phyloP scores from a whole-genome alignment of 2,797 vertebrate species.

The Sciurus vulgaris region DNA sequence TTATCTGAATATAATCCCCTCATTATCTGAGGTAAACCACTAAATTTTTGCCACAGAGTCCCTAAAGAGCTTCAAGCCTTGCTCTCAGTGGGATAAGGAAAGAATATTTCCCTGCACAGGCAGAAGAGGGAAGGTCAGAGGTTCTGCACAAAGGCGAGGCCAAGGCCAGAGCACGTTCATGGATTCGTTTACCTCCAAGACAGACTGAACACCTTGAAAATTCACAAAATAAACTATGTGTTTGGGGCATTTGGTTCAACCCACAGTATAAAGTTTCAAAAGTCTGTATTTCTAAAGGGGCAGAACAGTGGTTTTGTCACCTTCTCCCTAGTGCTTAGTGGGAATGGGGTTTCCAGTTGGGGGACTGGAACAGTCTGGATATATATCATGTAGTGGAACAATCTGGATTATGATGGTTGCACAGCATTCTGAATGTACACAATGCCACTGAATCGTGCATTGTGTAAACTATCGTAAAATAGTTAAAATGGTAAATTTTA shows the following conservation, averaged over 20 bases:
- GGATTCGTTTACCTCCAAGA: not conserved
- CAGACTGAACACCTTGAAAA: not conserved
- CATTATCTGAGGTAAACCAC: not conserved
- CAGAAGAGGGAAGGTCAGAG: constrained; percentile 30
- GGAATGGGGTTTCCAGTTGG: not conserved
- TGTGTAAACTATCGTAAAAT: too few species aligned
- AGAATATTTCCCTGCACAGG: not conserved
- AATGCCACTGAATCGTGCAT: too few species aligned
- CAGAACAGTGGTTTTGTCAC: not conserved
- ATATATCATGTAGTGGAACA: not conserved
- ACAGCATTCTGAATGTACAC: not conserved
- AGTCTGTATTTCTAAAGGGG: not conserved
- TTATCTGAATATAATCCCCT: not conserved
- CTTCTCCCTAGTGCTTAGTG: not conserved
- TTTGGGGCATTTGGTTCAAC: not conserved
- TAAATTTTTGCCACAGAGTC: not conserved
- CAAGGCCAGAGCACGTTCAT: not conserved
- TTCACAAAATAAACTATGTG: not conserved
- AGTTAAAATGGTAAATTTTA: not conserved
- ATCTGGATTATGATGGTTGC: too few species aligned
- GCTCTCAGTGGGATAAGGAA: not conserved
- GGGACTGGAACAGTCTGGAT: not conserved
- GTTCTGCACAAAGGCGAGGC: not conserved
- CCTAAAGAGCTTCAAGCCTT: constrained; percentile 24
- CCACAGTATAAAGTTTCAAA: not conserved